Evolutionary conservation across 2,113 vertebrate species (phyloP), one percentile per base, ranked within the genome.

Genomic region (Ailuropoda melanoleuca): DNA sequence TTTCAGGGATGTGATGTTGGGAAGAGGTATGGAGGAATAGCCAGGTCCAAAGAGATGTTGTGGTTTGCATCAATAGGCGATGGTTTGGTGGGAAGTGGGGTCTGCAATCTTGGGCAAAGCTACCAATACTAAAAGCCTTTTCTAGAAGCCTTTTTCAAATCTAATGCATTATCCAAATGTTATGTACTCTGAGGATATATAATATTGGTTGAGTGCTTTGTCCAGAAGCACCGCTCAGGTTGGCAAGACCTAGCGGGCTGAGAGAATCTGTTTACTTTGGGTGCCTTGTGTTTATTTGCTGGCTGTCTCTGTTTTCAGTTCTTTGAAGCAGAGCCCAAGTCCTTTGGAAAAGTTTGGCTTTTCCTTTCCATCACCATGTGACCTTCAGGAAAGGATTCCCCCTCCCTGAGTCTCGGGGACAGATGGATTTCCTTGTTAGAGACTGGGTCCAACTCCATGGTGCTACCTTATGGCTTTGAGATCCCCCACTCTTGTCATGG

Each of bases 381-480:
- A 97, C 82, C 82, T 97, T 97, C 85, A 96, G 88, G 77, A 94
- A 95, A 96, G 70, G 87, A 97, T 56, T 93, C 55, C 94, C 74
- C 64, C 37, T 87, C 55, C 18, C 58, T 1, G 23, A 93, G 53
- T 80, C 94, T 97, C 88, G 91, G 94, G 95, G 96, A 97, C 95
- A 96, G 82, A 96, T 94, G 78, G 88, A 68, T 96, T 97, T 96
- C 93, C 88, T 97, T 87, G 60, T 60, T 82, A 78, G 88, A 93
- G 68, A 90, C 6, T 17, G 72, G 95, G 90, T 84, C 90, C 94
- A 96, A 94, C 46, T 95, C 90, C 48, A 74, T 29, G 37, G 92
- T 83, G 95, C 90, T 93, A 43, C 97, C 88, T 96, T 94, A 94
- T 95, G 96, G 97, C 88, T 97, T 86, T 93, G 77, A 91, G 88